These are phyloP conservation scores for honey bee (Apis mellifera) DNA, from an alignment of 1,140 invertebrate species.

Conservation along the genomic window Amel_HAv3.1 CM009934.2:7435001-7435500, in stretches of 20 bases:
- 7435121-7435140: slow-evolving; percentile 3
- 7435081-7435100: neutral
- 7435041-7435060: slow-evolving; percentile 42
- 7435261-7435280: slow-evolving; percentile 35
- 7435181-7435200: slow-evolving; percentile 40
- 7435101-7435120: too few relatives aligned
- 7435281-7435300: slow-evolving; percentile 40
- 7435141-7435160: slow-evolving; percentile 1
- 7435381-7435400: neutral
- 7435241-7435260: slow-evolving; percentile 33
- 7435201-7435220: slow-evolving; percentile 48
- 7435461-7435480: neutral
- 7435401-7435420: neutral
- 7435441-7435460: neutral
- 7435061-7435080: slow-evolving; percentile 23
- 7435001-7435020: slow-evolving; percentile 16
- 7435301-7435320: slow-evolving; percentile 28
- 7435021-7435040: slow-evolving; percentile 4
- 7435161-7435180: slow-evolving; percentile 6
- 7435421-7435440: neutral
- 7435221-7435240: slow-evolving; percentile 40
- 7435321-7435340: neutral
- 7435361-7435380: neutral
- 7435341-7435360: neutral
- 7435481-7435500: neutral